A percentile compares a stretch with the other conserved stretches of the same genome.
Evolutionary conservation across 2,797 vertebrate species (phyloP).

Genomic region (Girardinus metallicus): DNA sequence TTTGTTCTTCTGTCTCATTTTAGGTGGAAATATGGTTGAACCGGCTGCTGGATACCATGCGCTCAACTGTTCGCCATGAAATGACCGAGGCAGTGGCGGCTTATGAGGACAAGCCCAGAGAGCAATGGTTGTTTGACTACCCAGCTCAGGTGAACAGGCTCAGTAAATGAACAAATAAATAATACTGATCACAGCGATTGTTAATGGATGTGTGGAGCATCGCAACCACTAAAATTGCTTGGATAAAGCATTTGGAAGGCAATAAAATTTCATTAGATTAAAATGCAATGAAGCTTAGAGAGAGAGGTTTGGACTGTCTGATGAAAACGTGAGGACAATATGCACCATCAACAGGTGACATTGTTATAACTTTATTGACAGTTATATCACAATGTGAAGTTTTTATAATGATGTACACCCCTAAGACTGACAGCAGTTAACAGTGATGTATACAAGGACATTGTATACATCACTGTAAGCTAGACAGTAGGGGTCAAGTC

Average conservation of each 20-base stretch:
- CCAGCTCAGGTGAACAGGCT: conserved; percentile 90
- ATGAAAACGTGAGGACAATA: not conserved
- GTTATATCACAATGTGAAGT: not conserved
- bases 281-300: not conserved
- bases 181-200: not conserved
- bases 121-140: conserved; percentile 97
- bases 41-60: conserved; percentile 87
- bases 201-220: not conserved
- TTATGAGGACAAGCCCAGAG: conserved; percentile 92
- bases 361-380: not conserved
- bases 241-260: not conserved
- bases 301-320: not conserved
- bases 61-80: conserved; percentile 86
- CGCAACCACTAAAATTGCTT: not conserved
- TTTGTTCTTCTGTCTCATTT: conserved; percentile 9
- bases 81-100: conserved; percentile 85
- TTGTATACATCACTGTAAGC: too few species aligned
- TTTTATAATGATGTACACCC: not conserved
- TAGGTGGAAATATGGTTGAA: conserved; percentile 94
- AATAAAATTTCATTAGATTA: not conserved
- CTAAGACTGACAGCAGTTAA: not conserved
- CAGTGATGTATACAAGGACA: not conserved
- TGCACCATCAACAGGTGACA: not conserved
- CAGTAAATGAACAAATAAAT: not conserved
- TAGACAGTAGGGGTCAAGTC: not conserved